Percentiles rank a stretch among this genome's conserved stretches.
Conservation (phyloP, 2,888 invertebrate genomes). For the Strigamia transsilvanica region DNA sequence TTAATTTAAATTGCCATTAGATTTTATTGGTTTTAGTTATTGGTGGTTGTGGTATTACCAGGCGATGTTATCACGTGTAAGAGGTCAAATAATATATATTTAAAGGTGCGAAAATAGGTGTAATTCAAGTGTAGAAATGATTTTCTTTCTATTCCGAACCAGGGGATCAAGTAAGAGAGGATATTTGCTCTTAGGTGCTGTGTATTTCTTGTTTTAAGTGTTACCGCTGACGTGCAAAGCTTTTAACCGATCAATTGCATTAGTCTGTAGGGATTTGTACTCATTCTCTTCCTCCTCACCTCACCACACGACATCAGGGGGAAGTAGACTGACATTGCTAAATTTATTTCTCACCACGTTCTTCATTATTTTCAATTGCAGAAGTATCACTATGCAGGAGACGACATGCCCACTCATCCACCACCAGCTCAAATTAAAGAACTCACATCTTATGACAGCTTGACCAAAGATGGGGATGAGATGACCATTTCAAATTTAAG, state of each 20-base stretch:
- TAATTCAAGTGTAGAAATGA: neutral
- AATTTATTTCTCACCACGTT: neutral
- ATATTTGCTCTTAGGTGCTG: neutral
- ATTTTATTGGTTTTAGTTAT: too few relatives aligned
- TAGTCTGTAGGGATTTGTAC: neutral
- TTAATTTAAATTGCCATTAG: too few relatives aligned
- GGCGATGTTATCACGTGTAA: too few relatives aligned
- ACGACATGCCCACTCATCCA: slow-evolving; percentile 64
- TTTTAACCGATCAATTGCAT: slow-evolving; percentile 20
- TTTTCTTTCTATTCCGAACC: neutral
- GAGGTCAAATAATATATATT: too few relatives aligned
- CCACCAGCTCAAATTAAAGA: slow-evolving; percentile 68
- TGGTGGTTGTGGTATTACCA: too few relatives aligned
- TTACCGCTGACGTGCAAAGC: neutral
- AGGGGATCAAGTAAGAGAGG: neutral
- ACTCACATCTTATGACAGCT: slow-evolving; percentile 62
- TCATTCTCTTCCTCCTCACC: neutral
- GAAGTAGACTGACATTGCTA: neutral
- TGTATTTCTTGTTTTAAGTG: too few relatives aligned
- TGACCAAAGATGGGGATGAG: slow-evolving; percentile 55
- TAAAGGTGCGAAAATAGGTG: too few relatives aligned
- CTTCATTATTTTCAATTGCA: neutral
- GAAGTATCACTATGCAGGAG: slow-evolving; percentile 54
- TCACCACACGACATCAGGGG: neutral
- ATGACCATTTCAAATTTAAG: slow-evolving; percentile 54